Evolutionary conservation across 2,797 vertebrate genomes (phyloP).

Genomic region (Diplodus sargus): DNA sequence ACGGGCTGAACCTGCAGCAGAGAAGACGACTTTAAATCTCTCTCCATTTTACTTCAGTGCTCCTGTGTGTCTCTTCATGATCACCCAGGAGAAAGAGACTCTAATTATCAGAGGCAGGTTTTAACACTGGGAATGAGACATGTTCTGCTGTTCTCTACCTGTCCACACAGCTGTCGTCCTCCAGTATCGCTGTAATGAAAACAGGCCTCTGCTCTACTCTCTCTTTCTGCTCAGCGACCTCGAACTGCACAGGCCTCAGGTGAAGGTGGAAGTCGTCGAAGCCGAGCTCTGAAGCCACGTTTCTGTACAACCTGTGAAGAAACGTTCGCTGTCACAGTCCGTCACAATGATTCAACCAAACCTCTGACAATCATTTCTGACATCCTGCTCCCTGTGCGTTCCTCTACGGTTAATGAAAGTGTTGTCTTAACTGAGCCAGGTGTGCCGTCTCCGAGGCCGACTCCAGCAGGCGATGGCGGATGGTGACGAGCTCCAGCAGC

Average conservation of each 20-base stretch:
- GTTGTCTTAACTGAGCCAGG: conserved; percentile 78
- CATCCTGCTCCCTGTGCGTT: too few species aligned
- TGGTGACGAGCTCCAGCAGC: conserved; percentile 82
- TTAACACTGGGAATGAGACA: too few species aligned
- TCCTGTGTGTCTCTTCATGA: too few species aligned
- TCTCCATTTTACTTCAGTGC: too few species aligned
- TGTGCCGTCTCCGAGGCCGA: conserved; percentile 69
- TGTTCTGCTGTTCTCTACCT: conserved; percentile 64
- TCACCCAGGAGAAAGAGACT: too few species aligned
- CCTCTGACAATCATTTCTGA: too few species aligned
- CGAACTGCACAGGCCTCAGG: conserved; percentile 82
- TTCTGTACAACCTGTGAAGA: conserved; percentile 78
- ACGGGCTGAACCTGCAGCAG: conserved; percentile 79
- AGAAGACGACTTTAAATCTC: not conserved
- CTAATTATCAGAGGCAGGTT: too few species aligned
- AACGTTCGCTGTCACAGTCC: not conserved
- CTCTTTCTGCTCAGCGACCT: conserved; percentile 76
- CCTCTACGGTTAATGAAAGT: not conserved
- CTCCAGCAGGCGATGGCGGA: conserved; percentile 80
- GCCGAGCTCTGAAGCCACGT: conserved; percentile 77
- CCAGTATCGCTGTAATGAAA: conserved; percentile 79
- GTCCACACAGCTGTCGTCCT: conserved; percentile 79
- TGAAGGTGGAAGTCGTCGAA: conserved; percentile 84
- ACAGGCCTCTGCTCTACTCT: conserved; percentile 72
- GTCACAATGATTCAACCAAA: not conserved